Evolutionary conservation across 2,113 vertebrate genomes (phyloP).

Genomic region (Malurus elegans): DNA sequence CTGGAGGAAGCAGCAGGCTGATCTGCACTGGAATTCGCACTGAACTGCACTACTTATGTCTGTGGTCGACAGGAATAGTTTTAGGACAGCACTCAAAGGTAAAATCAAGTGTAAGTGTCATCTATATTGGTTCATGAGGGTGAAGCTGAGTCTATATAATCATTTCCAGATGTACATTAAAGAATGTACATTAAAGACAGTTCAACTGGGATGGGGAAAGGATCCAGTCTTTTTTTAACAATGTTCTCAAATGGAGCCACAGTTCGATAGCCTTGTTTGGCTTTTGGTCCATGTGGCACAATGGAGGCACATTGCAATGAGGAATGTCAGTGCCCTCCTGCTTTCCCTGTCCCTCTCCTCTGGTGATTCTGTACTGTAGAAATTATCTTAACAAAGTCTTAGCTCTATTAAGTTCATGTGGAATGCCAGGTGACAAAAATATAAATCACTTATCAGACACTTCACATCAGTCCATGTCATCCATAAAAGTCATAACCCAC

Average conservation of each 20-base stretch:
- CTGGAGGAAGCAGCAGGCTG: background rate
- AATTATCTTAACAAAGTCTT: background rate
- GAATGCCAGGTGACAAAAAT: background rate
- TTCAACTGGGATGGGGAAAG: background rate
- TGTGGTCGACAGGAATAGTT: background rate
- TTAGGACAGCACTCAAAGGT: background rate
- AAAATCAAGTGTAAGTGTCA: constrained; percentile 8
- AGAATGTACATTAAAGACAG: background rate
- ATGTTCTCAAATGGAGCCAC: background rate
- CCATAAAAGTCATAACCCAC: background rate
- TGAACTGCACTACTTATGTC: background rate
- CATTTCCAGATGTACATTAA: background rate
- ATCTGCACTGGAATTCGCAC: background rate
- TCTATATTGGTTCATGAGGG: background rate
- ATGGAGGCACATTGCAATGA: background rate
- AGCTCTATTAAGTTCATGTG: background rate
- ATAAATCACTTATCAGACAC: background rate
- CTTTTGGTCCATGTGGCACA: background rate
- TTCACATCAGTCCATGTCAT: background rate
- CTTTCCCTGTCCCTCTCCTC: background rate
- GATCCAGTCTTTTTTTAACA: background rate
- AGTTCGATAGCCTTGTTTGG: background rate
- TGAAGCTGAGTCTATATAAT: constrained; percentile 13
- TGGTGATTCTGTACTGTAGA: background rate
- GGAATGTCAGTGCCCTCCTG: background rate